Conservation (phyloP, 1,140 invertebrate genomes). For the Drosophila mayri region DNA sequence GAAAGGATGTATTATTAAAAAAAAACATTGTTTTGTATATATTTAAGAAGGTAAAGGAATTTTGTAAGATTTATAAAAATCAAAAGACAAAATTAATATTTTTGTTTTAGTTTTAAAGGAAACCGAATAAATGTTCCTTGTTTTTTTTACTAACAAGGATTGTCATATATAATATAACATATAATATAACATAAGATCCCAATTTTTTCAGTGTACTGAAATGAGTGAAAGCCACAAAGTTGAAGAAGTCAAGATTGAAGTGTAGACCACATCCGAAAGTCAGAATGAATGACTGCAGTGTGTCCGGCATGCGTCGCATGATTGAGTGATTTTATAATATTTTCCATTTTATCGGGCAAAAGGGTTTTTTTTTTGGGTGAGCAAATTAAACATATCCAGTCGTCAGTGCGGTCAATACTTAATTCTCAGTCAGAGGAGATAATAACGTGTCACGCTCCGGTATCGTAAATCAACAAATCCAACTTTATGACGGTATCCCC, state of each 20-base stretch:
- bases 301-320: slow-evolving; percentile 64
- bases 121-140: too few species aligned
- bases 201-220: too few species aligned
- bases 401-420: slow-evolving; percentile 30
- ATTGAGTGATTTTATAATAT: slow-evolving; percentile 77
- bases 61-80: too few species aligned
- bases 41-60: too few species aligned
- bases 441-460: slow-evolving; percentile 65
- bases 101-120: too few species aligned
- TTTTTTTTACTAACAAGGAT: too few species aligned
- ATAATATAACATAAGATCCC: too few species aligned
- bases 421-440: slow-evolving; percentile 27
- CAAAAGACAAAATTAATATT: too few species aligned
- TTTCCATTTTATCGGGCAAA: slow-evolving; percentile 65
- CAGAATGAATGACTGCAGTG: slow-evolving; percentile 35
- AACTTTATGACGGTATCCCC: slow-evolving; percentile 44
- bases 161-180: too few species aligned
- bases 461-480: slow-evolving; percentile 66
- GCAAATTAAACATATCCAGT: slow-evolving; percentile 69
- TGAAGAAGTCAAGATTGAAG: slow-evolving; percentile 12
- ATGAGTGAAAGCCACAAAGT: too few species aligned
- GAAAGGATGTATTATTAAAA: too few species aligned
- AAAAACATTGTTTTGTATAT: too few species aligned
- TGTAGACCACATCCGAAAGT: slow-evolving; percentile 16
- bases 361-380: background rate